phyloP scores from a whole-genome alignment of 2,797 vertebrate genomes.

The Protosalanx chinensis region DNA sequence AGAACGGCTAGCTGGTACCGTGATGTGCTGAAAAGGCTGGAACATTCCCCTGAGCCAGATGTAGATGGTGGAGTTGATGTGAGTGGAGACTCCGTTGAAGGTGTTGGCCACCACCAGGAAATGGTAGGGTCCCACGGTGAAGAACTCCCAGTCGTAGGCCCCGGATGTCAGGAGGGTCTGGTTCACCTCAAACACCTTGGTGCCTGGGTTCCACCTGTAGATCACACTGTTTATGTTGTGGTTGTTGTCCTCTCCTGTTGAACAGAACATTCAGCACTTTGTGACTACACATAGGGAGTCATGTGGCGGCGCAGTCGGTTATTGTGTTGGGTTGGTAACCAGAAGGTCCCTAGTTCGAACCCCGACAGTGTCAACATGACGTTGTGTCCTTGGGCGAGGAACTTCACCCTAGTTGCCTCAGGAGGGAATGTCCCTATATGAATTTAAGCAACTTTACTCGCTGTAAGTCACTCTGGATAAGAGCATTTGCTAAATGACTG shows the following conservation, averaged over 20 bases:
- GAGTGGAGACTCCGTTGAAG: slow-evolving; percentile 86
- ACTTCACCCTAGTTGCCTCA: too few relatives aligned
- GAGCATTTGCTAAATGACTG: too few relatives aligned
- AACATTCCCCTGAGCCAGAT: slow-evolving; percentile 66
- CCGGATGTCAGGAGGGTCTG: slow-evolving; percentile 90
- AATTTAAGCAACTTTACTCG: too few relatives aligned
- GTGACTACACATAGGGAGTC: too few relatives aligned
- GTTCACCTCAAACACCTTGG: slow-evolving; percentile 81
- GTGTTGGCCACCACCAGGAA: slow-evolving; percentile 94
- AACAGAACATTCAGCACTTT: background rate
- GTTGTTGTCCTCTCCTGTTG: slow-evolving; percentile 72
- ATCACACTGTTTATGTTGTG: slow-evolving; percentile 83
- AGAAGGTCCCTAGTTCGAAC: too few relatives aligned
- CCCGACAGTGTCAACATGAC: too few relatives aligned
- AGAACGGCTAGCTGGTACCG: background rate
- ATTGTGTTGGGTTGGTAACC: too few relatives aligned
- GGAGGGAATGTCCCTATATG: too few relatives aligned
- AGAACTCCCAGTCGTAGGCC: slow-evolving; percentile 98
- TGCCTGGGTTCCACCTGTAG: slow-evolving; percentile 79
- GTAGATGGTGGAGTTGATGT: slow-evolving; percentile 79
- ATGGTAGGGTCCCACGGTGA: slow-evolving; percentile 82
- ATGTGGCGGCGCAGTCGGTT: too few relatives aligned
- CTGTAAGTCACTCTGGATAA: too few relatives aligned
- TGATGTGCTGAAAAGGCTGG: slow-evolving; percentile 58
- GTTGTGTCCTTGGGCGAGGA: too few relatives aligned